phyloP scores from a whole-genome alignment of 2,113 vertebrate genomes.

The Crotalus horridus region DNA sequence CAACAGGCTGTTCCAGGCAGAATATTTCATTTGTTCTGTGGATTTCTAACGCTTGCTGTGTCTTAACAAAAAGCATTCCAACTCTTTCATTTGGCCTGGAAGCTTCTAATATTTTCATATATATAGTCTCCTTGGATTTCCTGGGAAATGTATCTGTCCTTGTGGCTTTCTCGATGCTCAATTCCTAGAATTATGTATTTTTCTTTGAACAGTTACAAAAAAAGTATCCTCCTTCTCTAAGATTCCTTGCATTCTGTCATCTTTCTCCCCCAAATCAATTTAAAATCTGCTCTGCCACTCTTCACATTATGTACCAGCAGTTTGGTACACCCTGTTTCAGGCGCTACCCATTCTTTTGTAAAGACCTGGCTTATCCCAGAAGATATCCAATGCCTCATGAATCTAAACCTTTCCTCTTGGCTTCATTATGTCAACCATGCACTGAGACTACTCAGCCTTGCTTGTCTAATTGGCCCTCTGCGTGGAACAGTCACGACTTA shows the following conservation, averaged over 20 bases:
- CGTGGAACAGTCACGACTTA: not conserved
- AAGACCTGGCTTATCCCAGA: not conserved
- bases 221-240: not conserved
- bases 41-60: not conserved
- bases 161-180: not conserved
- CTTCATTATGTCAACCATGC: not conserved
- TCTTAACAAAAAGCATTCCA: not conserved
- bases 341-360: not conserved
- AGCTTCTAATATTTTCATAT: not conserved
- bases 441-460: not conserved
- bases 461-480: not conserved
- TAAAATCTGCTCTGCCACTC: not conserved
- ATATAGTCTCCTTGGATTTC: not conserved
- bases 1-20: not conserved
- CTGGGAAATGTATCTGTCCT: not conserved
- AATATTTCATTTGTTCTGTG: not conserved
- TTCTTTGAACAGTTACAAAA: not conserved
- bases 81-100: not conserved
- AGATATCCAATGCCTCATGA: not conserved
- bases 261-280: not conserved
- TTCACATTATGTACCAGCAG: not conserved
- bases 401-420: not conserved
- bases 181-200: not conserved
- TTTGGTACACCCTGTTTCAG: not conserved
- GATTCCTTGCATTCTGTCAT: not conserved